Evolutionary conservation across 2,113 vertebrate species (phyloP), one percentile per base, ranked within the genome.

Genomic region (Chascanopsetta lugubris): DNA sequence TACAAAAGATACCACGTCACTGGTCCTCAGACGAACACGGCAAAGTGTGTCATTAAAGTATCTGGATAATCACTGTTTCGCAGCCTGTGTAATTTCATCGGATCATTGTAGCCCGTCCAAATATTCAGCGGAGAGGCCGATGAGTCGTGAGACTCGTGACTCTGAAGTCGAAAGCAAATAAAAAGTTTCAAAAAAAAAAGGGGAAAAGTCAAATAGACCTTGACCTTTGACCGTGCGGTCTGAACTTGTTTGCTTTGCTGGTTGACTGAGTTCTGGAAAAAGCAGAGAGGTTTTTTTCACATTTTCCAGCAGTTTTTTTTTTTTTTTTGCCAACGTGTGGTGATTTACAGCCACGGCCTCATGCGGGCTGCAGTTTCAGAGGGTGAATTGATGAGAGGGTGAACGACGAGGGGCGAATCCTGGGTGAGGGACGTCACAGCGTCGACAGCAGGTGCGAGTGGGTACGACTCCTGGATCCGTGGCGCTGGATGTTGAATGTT

Each of bases 211-310:
- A 70, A 64, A 51, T 51, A 74, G 59, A 79, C 77, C 69, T 69
- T 82, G 65, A 72, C 68, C 79, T 77, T 63, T 82, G 78, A 60
- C 51, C 34, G 0, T n/a, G 22, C 6, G 11, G 20, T 45, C 18
- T 59, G 40, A 42, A 69, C 61, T 57, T 85, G 77, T 80, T 86
- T 87, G 61, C 64, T 2, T 69, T 72, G 24, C 43, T 69, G 15
- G 20, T 24, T 55, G n/a, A 20, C 46, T 17, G 53, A 29, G 22
- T 58, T 73, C 70, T 63, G 36, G 8, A 68, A 61, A 62, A 48
- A 10, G 22, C 1, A 32, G 32, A 38, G 21, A 17, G n/a, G 3
- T 18, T 24, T 34, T 3, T 38, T 1, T 13, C 43, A 30, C n/a
- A 5, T 4, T 57, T 55, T 60, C 20, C 34, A 4, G 29, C 1